Conservation (phyloP, 2,888 invertebrate species). For the Heteromyza rotundicornis region DNA sequence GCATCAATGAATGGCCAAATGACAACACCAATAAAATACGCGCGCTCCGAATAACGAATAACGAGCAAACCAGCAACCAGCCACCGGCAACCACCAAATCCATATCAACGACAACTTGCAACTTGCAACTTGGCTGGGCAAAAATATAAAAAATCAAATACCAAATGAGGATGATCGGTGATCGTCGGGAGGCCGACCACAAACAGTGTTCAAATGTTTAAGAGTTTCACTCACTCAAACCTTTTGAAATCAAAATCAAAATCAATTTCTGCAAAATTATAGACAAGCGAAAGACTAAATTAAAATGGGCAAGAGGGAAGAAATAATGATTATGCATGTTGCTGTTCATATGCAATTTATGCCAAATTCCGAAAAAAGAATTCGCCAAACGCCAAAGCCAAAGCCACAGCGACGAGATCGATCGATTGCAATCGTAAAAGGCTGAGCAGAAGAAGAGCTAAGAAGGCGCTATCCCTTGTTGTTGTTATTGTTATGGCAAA, state of each 20-base stretch:
- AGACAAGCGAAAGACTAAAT: constrained; percentile 33
- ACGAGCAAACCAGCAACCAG: background rate
- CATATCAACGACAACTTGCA: no score
- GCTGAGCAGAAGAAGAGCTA: background rate
- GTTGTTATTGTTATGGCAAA: background rate
- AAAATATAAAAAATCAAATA: background rate
- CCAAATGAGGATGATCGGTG: no score
- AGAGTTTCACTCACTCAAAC: no score
- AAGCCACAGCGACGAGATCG: background rate
- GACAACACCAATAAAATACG: constrained; percentile 2
- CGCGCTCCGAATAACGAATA: background rate
- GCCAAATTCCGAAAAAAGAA: background rate
- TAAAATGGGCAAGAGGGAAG: constrained; percentile 29
- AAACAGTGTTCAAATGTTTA: no score
- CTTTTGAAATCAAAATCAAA: background rate
- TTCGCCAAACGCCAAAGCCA: no score
- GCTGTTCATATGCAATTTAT: background rate
- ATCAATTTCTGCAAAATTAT: constrained; percentile 27
- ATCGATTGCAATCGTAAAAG: background rate
- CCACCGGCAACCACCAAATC: no score
- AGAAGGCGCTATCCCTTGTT: background rate
- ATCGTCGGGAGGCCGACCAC: no score
- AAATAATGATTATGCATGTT: constrained; percentile 36
- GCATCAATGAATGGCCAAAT: background rate
- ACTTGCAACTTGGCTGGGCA: background rate